Conservation (phyloP, 1,140 invertebrate genomes). For the Lamellibrachia luymesi region DNA sequence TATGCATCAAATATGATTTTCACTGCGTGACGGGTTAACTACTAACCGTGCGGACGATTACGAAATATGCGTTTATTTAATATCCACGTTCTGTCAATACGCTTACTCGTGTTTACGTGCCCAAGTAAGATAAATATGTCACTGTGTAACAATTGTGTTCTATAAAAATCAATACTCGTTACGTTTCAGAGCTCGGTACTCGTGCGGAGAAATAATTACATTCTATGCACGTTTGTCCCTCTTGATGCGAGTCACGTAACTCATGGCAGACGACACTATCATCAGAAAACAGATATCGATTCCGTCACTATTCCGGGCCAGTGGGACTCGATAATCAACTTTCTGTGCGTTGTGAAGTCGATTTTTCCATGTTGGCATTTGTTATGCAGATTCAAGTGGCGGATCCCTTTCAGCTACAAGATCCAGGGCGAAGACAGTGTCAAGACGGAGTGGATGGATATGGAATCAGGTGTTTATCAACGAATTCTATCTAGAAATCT, state of each 20-base stretch:
- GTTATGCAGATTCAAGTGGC: slow-evolving; percentile 35
- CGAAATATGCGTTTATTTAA: not conserved
- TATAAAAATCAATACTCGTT: not conserved
- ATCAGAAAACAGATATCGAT: slow-evolving; percentile 8
- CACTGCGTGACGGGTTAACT: not conserved
- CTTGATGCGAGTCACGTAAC: not conserved
- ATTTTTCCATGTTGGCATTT: slow-evolving; percentile 4
- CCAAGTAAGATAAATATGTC: not conserved
- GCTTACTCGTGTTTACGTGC: not conserved
- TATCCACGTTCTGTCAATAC: not conserved
- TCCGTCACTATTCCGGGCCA: not conserved
- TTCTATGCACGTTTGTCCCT: not conserved
- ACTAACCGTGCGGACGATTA: not conserved
- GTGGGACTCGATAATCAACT: not conserved
- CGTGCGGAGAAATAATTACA: not conserved
- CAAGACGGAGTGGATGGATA: slow-evolving; percentile 20
- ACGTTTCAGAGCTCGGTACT: not conserved
- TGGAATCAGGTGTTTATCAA: slow-evolving; percentile 25
- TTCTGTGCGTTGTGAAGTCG: not conserved
- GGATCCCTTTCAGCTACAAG: slow-evolving; percentile 35
- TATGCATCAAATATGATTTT: not conserved
- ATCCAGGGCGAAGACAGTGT: slow-evolving; percentile 24
- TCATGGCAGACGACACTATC: not conserved
- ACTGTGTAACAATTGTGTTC: not conserved
- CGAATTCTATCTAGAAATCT: not conserved